Evolutionary conservation across 2,113 vertebrate genomes (phyloP), one percentile per base, ranked within the genome.

Genomic region (Paramisgurnus dabryanus): DNA sequence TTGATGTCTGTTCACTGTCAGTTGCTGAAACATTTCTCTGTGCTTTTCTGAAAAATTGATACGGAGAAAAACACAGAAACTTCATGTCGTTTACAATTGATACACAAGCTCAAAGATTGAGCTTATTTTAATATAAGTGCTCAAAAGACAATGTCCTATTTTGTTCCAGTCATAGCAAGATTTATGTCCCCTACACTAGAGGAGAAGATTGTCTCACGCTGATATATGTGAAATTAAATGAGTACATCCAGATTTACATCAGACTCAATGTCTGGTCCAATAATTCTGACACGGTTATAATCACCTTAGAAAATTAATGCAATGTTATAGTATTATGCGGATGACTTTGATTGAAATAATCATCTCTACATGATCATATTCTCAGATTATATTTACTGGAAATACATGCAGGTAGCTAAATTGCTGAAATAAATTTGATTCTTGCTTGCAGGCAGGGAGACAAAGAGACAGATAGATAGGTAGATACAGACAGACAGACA

Each of bases 21-120:
- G 57, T 70, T 49, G 50, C 34, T 71, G n/a, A 50, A 77, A 65
- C 40, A 8, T 71, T 80, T 70, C 45, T 50, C 15, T 72, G 45
- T 60, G 4, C 57, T 77, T n/a, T 64, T 70, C 5, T n/a, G 9
- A 58, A n/a, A 57, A 40, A 77, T 65, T 53, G 50, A 53, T 47
- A 73, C 8, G 41, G n/a, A n/a, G 9, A 55, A 50, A 41, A 39
- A 74, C 55, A 11, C 39, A 7, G 40, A 60, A 41, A 67, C n/a
- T 41, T 22, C 67, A 47, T 68, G 67, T 55, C 41, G 7, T 39
- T 69, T 80, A 68, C 55, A 69, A 58, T 55, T 71, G 67, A 66
- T 70, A 63, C 47, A 9, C 8, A 40, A 68, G 17, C 64, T 67
- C 34, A 49, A 49, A 79, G 55, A 41, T 22, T 79, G 55, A 13